These are phyloP conservation scores for Odontocolon sp. DNA, from an alignment of 2,888 invertebrate genomes.

Conservation along the genomic window DNA sequence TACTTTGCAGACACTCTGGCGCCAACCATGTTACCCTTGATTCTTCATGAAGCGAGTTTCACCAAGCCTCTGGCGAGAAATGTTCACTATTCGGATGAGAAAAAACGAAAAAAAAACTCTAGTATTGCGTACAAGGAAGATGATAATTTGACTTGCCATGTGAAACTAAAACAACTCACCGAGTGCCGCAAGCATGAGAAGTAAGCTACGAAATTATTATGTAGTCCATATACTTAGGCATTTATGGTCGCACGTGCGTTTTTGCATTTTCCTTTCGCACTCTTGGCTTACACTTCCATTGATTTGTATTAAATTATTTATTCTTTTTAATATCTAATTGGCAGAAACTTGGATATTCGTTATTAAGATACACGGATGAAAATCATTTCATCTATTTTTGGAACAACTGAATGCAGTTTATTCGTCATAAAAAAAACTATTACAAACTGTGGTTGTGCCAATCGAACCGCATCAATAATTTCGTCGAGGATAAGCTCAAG, in stretches of 20 bases:
- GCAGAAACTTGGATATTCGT: too few species aligned
- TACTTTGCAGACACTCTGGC: constrained; percentile 43
- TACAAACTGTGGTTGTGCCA: too few species aligned
- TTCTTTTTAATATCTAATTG: too few species aligned
- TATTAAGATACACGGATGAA: too few species aligned
- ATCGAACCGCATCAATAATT: too few species aligned
- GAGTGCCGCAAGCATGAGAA: neutral
- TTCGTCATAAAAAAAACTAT: too few species aligned
- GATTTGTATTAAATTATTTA: too few species aligned
- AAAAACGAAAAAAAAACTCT: neutral
- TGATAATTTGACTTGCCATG: neutral
- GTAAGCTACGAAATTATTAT: neutral
- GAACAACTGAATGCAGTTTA: too few species aligned
- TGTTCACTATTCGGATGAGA: constrained; percentile 8
- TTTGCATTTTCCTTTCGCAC: neutral
- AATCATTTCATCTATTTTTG: too few species aligned
- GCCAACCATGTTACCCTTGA: constrained; percentile 44
- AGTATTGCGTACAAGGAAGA: neutral
- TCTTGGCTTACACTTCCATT: neutral
- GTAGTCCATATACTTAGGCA: neutral
- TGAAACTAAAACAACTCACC: neutral
- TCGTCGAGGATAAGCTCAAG: too few species aligned
- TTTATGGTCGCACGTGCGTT: neutral
- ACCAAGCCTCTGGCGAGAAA: constrained; percentile 27
- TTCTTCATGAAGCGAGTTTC: constrained; percentile 39